Percentiles rank a stretch among this genome's conserved stretches.
Conservation (phyloP, 1,140 invertebrate species). For the Neotoxoptera formosana region DNA sequence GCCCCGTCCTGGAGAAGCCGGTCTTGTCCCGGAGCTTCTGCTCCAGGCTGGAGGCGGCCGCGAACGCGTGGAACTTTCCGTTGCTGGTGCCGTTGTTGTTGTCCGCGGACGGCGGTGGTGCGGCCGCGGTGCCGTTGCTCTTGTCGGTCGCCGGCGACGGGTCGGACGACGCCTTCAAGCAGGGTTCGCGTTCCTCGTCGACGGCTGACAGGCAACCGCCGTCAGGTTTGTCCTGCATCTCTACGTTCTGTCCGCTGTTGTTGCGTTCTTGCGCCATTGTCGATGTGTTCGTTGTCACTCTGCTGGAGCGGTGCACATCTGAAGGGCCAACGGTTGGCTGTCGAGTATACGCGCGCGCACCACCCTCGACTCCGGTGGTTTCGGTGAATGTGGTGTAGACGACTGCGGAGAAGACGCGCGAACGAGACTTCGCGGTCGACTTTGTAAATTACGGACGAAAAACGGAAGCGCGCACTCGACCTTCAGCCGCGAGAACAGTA, state of each 20-base stretch:
- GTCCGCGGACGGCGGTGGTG: neutral
- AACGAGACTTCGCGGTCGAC: neutral
- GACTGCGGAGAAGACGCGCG: neutral
- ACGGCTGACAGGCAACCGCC: conserved; percentile 30
- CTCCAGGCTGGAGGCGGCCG: conserved; percentile 32
- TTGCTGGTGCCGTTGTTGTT: conserved; percentile 30
- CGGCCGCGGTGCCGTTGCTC: conserved; percentile 23
- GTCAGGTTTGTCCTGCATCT: conserved; percentile 53
- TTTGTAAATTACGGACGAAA: neutral
- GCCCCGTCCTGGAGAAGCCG: conserved; percentile 59
- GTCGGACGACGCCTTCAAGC: neutral
- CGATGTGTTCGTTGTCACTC: neutral
- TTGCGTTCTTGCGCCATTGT: conserved; percentile 7
- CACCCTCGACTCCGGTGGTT: neutral
- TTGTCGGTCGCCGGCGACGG: neutral
- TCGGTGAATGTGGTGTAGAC: neutral
- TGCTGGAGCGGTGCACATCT: neutral
- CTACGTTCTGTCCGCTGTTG: neutral
- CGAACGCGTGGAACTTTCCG: conserved; percentile 36
- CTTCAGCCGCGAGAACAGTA: neutral
- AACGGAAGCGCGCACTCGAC: neutral
- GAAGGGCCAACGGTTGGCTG: neutral
- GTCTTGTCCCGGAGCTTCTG: conserved; percentile 59
- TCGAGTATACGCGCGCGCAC: neutral
- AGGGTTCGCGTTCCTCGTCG: conserved; percentile 51